Base-by-base conservation (phyloP, 2,113 vertebrate species). In the Syngnathoides biaculeatus region DNA sequence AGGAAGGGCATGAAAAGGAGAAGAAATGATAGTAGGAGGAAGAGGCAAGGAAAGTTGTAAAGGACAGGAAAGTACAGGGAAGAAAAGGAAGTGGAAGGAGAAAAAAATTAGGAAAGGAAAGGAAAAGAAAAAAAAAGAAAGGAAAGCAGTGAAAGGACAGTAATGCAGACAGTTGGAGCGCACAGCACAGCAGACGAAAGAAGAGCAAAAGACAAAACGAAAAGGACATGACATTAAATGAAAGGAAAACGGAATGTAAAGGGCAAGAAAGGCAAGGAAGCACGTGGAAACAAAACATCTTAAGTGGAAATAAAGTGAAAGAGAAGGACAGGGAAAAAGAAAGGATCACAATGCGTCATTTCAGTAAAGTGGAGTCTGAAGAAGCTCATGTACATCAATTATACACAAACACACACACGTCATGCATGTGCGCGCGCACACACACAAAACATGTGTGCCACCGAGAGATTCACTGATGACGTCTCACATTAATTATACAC, bases 401-500 rank as follows among this genome's bases (percentile, higher is more conserved):
- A 89, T 84, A 71, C 69, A 62, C 57, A 39, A 64, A 65, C 65
- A 67, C 42, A 45, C 75, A 71, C 67, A 52, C 43, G 69, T 35
- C 64, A 75, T 61, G 52, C 62, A 70, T 43, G 68, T 59, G 57
- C 47, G 72, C 47, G 75, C 80, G 82, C 80, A 74, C 81, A 79
- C 83, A 79, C 69, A 39, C 67, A 77, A 62, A 76, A 27, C 39
- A 27, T 19, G 40, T 64, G 45, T 64, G 42, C 27, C 79, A 83
- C 79, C 80, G 79, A 77, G 85, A 87, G 83, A 83, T 81, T 82
- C 78, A 72, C 77, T 81, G 68, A 85, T 75, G 87, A 87, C 81
- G 81, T 56, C 12, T 39, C 67, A 42, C 87, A 90, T 89, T 68
- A 88, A 88, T 89, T 89, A 89, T 88, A 85, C 76, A 90, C 79